phyloP scores from a whole-genome alignment of 2,797 vertebrate species.

The Coregonus sp. region DNA sequence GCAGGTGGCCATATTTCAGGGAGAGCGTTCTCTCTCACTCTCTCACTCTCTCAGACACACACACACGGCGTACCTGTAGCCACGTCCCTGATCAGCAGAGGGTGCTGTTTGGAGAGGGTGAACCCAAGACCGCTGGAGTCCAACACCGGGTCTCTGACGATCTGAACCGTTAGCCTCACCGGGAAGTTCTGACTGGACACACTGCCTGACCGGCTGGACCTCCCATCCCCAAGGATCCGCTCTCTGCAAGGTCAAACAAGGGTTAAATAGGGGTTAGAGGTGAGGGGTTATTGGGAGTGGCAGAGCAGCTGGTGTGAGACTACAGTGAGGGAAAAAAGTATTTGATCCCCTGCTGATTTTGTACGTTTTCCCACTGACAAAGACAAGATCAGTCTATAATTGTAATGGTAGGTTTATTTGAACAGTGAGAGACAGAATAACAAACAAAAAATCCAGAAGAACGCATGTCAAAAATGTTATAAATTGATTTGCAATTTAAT shows the following conservation, averaged over 20 bases:
- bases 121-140: conserved; percentile 87
- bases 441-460: no score
- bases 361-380: no score
- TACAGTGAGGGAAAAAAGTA: neutral
- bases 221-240: conserved; percentile 79
- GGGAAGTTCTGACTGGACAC: conserved; percentile 75
- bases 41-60: conserved; percentile 3
- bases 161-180: conserved; percentile 82
- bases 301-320: neutral
- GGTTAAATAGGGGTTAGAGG: neutral
- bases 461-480: no score
- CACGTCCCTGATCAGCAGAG: conserved; percentile 89
- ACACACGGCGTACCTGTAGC: conserved; percentile 77
- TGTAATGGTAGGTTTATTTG: no score
- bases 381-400: no score
- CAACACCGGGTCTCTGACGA: conserved; percentile 86
- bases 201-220: conserved; percentile 74
- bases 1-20: conserved; percentile 55
- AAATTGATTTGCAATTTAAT: no score
- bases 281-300: neutral
- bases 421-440: no score
- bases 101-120: conserved; percentile 81
- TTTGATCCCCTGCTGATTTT: no score
- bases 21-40: conserved; percentile 13
- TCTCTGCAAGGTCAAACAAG: conserved; percentile 66